These are phyloP conservation scores for Camponotus floridanus DNA, from an alignment of 1,140 invertebrate species.

Conservation along the genomic window DNA sequence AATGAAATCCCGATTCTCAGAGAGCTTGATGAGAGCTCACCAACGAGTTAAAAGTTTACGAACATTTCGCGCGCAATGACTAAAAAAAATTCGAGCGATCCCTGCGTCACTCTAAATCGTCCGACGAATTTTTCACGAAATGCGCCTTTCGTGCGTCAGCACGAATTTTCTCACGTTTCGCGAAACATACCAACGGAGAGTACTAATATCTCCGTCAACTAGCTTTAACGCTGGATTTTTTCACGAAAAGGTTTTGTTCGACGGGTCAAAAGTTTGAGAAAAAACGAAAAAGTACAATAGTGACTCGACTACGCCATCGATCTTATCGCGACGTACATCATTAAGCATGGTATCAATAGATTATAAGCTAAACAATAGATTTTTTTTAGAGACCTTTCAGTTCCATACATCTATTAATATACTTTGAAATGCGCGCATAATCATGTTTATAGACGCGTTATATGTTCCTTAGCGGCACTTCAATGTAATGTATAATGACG, in stretches of 20 bases:
- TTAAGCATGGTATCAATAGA: neutral
- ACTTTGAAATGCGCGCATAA: neutral
- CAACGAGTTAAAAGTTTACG: neutral
- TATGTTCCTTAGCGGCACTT: neutral
- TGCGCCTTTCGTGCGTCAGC: conserved; percentile 45
- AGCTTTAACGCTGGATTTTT: conserved; percentile 7
- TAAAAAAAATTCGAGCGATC: conserved; percentile 1
- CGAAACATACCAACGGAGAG: conserved; percentile 37
- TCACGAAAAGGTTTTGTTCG: conserved; percentile 18
- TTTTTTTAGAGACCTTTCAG: too few species aligned
- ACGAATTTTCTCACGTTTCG: conserved; percentile 44
- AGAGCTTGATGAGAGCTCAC: neutral
- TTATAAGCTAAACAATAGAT: too few species aligned
- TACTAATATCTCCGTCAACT: conserved; percentile 36
- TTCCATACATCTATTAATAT: neutral
- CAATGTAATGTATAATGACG: too few species aligned
- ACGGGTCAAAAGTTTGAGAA: conserved; percentile 32
- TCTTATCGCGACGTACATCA: conserved; percentile 11
- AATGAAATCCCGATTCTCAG: neutral
- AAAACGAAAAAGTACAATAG: conserved; percentile 19
- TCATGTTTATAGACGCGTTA: neutral
- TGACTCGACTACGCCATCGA: conserved; percentile 18
- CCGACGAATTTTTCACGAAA: conserved; percentile 39
- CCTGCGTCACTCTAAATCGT: conserved; percentile 21
- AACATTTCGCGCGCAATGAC: neutral